Base-by-base conservation (phyloP, 2,888 invertebrate species). In the Sphaerophoria rueppellii region DNA sequence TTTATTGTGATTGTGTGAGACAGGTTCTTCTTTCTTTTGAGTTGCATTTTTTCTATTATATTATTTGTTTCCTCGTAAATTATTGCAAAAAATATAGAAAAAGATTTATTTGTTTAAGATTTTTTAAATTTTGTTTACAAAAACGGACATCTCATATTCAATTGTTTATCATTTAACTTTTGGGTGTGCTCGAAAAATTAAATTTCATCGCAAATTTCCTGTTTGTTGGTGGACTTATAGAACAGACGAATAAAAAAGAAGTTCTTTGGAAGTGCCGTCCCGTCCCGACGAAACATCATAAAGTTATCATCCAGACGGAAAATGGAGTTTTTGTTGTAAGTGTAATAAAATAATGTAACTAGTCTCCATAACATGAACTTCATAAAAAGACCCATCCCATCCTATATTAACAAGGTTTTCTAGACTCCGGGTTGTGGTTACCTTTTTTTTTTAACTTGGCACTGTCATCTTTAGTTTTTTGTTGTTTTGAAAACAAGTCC, bases 291-390 rank as follows among this genome's bases (percentile, higher is more conserved):
- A 67, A 57, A 67, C 57, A 55, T 73, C 76, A 60, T 74, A 80
- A 73, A 81, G 34, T 63, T 69, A 46, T 74, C 58, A 50, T 69
- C 77, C 77, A 79, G 86, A 87, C 72, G 77, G 87, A 87, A 87
- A 88, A 91, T 91, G 91, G 91, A 91, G 87, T 91, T 91, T 89
- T 89, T 91, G 88, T 91, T 91, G 91, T 91, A 90, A 91, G 91
- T 91, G 89, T 43, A 6, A 6, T 0, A 6, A 52, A 80, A 5
- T 6, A 50, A 57, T 37, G 35, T 14, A 65, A 24, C 24, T 24
- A 24, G 24, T 24, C 24, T 24, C 50, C 12, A 57, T 54, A 60
- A 14, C 24, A 67, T 34, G 2, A 65, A 67, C 40, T 72, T 76
- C 69, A 40, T 16, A 32, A 37, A 37, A 65, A 65, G 35, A 40